Base-by-base conservation (phyloP, 2,113 vertebrate genomes). In the Dasyprocta punctata region DNA sequence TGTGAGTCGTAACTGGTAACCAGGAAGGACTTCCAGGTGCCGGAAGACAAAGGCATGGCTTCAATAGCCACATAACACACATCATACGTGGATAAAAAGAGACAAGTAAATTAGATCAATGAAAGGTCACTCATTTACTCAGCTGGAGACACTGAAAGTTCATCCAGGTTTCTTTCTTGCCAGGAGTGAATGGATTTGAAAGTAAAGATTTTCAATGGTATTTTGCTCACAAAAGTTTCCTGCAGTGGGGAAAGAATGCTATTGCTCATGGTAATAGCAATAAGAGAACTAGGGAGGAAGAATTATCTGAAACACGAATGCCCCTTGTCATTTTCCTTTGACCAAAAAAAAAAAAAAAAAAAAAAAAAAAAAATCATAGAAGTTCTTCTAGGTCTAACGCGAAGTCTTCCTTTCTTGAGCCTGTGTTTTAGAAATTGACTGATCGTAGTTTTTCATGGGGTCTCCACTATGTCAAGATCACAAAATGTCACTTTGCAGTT, bases 161-260 rank as follows among this genome's bases (percentile, higher is more conserved):
- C 97, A 93, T 73, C 82, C 86, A 93, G 95, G 86, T 77, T 94
- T 90, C 65, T 89, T 95, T 93, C 96, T 97, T 95, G 73, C 94
- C 92, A 95, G 73, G 89, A 97, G 61, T 97, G 97, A 96, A 96
- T 97, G 92, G 96, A 92, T 89, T 94, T 54, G 92, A 97, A 97
- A 97, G 86, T 95, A 96, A 97, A 97, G 96, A 96, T 97, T 97
- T 97, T 97, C 97, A 77, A n/a, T 97, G 95, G 89, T 96, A 94
- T 96, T 98, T 97, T 98, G 88, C 94, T 96, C 92, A 92, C 97
- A 96, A 91, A 96, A 97, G 90, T 4, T 96, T 92, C 96, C 96
- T 71, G 60, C 30, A 22, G 95, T 87, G 78, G 92, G 65, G 77
- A 93, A 96, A 97, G 97, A 97, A 97, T 97, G 94, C 89, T 95